Evolutionary conservation across 2,888 invertebrate species (phyloP).

Genomic region (Mythimna albipuncta): DNA sequence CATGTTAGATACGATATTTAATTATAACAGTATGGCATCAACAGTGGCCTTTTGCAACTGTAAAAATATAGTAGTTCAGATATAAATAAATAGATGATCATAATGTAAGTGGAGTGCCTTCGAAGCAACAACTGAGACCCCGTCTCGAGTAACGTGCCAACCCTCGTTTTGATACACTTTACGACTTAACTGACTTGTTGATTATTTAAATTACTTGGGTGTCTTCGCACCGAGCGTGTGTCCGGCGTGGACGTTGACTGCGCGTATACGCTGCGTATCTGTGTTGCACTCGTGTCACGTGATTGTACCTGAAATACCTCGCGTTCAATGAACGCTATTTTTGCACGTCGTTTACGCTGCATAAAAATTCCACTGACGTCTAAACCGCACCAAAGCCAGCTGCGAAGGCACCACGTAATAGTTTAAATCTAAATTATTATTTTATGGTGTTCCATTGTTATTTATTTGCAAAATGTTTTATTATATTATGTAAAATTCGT

Average conservation of each 20-base stretch:
- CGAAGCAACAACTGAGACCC: conserved; percentile 39
- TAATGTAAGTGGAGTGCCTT: conserved; percentile 60
- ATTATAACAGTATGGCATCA: conserved; percentile 53
- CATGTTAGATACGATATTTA: conserved; percentile 32
- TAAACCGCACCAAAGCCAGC: neutral
- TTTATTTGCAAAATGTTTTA: conserved; percentile 16
- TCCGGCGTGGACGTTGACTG: neutral
- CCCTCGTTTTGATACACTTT: conserved; percentile 46
- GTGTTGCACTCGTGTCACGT: neutral
- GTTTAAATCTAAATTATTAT: neutral
- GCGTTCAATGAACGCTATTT: neutral
- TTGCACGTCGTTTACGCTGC: neutral
- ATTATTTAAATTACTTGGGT: conserved; percentile 15
- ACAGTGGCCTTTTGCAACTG: conserved; percentile 53
- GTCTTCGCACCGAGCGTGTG: conserved; percentile 5
- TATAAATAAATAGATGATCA: conserved; percentile 45
- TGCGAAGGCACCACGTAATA: neutral
- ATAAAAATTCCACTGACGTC: neutral
- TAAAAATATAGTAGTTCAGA: conserved; percentile 51
- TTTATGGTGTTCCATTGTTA: conserved; percentile 18
- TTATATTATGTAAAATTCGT: conserved; percentile 14
- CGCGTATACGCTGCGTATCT: neutral
- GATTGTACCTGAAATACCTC: neutral
- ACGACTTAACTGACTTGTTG: conserved; percentile 3
- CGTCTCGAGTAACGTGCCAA: conserved; percentile 55